phyloP scores from a whole-genome alignment of 2,888 invertebrate genomes.

The Heliconius erato region DNA sequence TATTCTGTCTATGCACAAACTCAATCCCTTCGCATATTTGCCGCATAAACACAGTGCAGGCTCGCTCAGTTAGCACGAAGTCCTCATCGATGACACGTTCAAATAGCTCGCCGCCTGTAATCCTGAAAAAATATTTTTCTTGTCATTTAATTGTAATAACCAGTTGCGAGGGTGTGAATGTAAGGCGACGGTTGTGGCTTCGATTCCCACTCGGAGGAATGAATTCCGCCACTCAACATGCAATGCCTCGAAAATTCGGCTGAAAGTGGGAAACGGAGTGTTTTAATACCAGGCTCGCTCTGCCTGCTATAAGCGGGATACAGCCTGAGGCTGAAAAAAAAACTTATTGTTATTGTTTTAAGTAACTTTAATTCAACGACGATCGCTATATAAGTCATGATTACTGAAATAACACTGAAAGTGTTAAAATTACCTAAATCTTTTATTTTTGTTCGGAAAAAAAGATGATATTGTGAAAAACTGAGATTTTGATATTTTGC shows the following conservation, averaged over 20 bases:
- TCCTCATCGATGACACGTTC: constrained; percentile 99
- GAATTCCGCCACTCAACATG: too few relatives aligned
- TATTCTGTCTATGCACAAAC: constrained; percentile 98
- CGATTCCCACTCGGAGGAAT: too few relatives aligned
- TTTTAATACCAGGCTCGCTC: too few relatives aligned
- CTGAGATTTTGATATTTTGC: constrained; percentile 43
- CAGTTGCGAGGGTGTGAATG: background rate
- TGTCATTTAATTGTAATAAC: background rate
- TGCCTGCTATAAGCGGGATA: too few relatives aligned
- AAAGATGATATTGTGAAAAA: background rate
- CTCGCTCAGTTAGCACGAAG: constrained; percentile 97
- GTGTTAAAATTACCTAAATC: background rate
- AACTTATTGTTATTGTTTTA: too few relatives aligned
- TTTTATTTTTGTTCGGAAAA: background rate
- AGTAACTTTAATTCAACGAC: background rate
- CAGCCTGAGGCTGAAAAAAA: too few relatives aligned
- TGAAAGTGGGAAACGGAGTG: too few relatives aligned
- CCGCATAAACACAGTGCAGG: constrained; percentile 98
- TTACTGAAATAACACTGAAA: background rate
- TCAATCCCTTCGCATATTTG: constrained; percentile 99
- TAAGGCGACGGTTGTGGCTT: too few relatives aligned
- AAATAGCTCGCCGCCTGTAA: constrained; percentile 99
- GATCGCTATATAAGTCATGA: background rate
- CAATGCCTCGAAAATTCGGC: too few relatives aligned
- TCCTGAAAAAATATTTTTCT: constrained; percentile 88